A percentile compares a stretch with the other conserved stretches of the same genome.
Evolutionary conservation across 2,888 invertebrate genomes (phyloP).

Genomic region (Trissoscelio sp.): DNA sequence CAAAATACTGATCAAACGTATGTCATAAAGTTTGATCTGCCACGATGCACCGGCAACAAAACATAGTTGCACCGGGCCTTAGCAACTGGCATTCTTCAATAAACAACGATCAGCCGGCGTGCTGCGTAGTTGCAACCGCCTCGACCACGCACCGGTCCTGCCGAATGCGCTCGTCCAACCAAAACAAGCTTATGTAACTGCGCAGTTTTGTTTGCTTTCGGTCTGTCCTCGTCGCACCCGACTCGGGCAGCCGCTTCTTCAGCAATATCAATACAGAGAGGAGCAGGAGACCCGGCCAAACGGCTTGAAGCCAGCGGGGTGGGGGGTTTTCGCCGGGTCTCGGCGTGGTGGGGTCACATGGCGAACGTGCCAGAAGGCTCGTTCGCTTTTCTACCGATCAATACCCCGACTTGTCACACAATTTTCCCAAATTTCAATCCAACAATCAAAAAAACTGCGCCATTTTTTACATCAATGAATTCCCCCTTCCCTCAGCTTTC

Average conservation of each 20-base stretch:
- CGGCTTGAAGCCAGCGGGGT: constrained; percentile 41
- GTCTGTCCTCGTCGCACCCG: constrained; percentile 42
- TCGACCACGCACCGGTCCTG: constrained; percentile 42
- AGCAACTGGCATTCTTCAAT: constrained; percentile 30
- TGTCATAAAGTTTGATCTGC: too few species aligned
- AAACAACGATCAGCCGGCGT: constrained; percentile 19
- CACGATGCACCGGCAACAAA: too few species aligned
- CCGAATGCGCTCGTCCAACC: constrained; percentile 41
- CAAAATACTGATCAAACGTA: too few species aligned
- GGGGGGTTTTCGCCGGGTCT: constrained; percentile 65
- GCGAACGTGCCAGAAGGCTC: constrained; percentile 81
- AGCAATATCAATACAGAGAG: constrained; percentile 55
- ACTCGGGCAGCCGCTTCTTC: constrained; percentile 8
- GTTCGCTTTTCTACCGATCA: constrained; percentile 76
- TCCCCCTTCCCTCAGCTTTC: neutral
- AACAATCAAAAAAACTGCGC: neutral
- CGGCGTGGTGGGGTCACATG: constrained; percentile 71
- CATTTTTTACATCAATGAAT: neutral
- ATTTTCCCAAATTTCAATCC: constrained; percentile 2
- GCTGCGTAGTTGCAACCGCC: constrained; percentile 37
- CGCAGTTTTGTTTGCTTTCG: constrained; percentile 64
- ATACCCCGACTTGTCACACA: constrained; percentile 72
- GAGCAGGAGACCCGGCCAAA: constrained; percentile 62
- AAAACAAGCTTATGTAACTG: constrained; percentile 62
- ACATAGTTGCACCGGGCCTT: too few species aligned